phyloP scores from a whole-genome alignment of 2,113 vertebrate genomes.

The Pseudorasbora parva region DNA sequence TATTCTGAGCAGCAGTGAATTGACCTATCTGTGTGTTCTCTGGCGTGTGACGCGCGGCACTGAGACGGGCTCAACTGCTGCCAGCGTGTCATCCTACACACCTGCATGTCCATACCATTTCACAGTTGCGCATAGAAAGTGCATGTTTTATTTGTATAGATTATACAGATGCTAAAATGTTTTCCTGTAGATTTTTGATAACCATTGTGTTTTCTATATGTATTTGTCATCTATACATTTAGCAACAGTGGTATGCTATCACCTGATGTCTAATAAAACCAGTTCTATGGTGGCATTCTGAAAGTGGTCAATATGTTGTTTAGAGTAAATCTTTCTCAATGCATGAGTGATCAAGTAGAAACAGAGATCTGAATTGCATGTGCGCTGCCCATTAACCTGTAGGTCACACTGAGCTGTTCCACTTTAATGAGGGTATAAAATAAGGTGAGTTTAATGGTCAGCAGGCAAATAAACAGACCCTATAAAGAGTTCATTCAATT shows the following conservation, averaged over 20 bases:
- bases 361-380: not conserved
- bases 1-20: slow-evolving; percentile 5
- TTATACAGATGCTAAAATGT: not conserved
- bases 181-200: not conserved
- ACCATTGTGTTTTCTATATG: not conserved
- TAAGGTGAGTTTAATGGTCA: slow-evolving; percentile 2
- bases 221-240: not conserved
- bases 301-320: not conserved
- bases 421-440: slow-evolving; percentile 20
- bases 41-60: not conserved
- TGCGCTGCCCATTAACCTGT: not conserved
- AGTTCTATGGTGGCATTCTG: not conserved
- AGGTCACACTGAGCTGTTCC: not conserved
- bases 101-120: slow-evolving; percentile 35
- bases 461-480: slow-evolving; percentile 7
- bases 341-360: not conserved
- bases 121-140: slow-evolving; percentile 7
- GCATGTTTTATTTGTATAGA: slow-evolving; percentile 7
- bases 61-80: slow-evolving; percentile 25
- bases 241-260: not conserved
- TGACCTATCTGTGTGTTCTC: slow-evolving; percentile 46
- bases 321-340: not conserved
- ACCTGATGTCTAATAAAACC: not conserved
- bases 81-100: slow-evolving; percentile 41
- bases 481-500: slow-evolving; percentile 26